Conservation (phyloP, 2,113 vertebrate genomes). For the Stigmatopora nigra region DNA sequence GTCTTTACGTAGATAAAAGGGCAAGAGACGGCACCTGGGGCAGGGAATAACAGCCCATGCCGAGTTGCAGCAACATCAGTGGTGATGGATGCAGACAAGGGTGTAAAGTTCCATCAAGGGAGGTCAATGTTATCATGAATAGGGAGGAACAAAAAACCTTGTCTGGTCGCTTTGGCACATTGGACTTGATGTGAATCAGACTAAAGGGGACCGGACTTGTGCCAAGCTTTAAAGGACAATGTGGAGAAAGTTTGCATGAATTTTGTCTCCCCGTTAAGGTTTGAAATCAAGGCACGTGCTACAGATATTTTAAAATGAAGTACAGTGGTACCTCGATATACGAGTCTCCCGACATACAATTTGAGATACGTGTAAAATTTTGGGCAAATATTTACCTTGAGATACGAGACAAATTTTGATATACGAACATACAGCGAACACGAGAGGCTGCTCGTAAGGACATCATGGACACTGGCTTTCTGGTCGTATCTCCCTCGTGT, state of each 20-base stretch:
- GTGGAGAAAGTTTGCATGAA: not conserved
- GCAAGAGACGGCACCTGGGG: constrained; percentile 34
- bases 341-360: too few relatives aligned
- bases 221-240: not conserved
- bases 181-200: constrained; percentile 9
- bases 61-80: constrained; percentile 33
- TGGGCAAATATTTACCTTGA: too few relatives aligned
- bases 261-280: not conserved
- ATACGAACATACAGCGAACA: too few relatives aligned
- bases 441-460: too few relatives aligned
- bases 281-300: not conserved
- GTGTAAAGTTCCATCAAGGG: constrained; percentile 36
- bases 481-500: too few relatives aligned
- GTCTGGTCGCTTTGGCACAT: constrained; percentile 20
- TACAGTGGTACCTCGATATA: too few relatives aligned
- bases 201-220: not conserved
- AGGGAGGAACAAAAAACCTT: constrained; percentile 9
- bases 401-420: too few relatives aligned
- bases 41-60: constrained; percentile 27
- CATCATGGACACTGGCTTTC: too few relatives aligned
- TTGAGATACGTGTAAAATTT: too few relatives aligned
- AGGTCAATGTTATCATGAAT: constrained; percentile 42
- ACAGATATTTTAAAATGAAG: too few relatives aligned
- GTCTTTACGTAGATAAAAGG: constrained; percentile 51
- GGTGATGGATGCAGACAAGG: constrained; percentile 51